A percentile compares a stretch with the other conserved stretches of the same genome.
Conservation (phyloP, 2,888 invertebrate genomes). For the Rotaria magnacalcarata region DNA sequence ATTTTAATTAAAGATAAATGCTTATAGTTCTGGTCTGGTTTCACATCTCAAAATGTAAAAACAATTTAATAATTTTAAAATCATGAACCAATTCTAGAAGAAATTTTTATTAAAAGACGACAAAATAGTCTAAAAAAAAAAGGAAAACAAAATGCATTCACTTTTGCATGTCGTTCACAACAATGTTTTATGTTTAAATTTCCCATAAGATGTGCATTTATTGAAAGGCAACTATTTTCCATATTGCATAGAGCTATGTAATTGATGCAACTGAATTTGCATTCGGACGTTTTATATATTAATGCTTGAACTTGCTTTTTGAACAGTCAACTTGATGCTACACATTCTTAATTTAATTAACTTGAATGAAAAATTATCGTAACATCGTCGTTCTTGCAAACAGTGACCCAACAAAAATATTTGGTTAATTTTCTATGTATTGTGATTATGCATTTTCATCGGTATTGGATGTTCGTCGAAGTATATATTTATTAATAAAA, state of each 20-base stretch:
- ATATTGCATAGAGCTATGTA: slow-evolving; percentile 58
- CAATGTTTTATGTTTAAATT: slow-evolving; percentile 59
- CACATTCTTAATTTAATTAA: slow-evolving; percentile 52
- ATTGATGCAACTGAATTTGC: slow-evolving; percentile 58
- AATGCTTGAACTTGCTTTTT: slow-evolving; percentile 58
- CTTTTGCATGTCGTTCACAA: slow-evolving; percentile 51
- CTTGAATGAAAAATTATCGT: slow-evolving; percentile 50
- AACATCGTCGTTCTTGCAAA: slow-evolving; percentile 59
- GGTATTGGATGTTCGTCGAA: not conserved
- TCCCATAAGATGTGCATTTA: slow-evolving; percentile 57
- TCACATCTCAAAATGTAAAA: slow-evolving; percentile 50
- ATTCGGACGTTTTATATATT: slow-evolving; percentile 59
- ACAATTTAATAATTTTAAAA: slow-evolving; percentile 59
- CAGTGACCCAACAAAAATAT: slow-evolving; percentile 51
- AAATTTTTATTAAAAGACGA: not conserved
- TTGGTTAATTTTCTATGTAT: not conserved
- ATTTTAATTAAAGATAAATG: slow-evolving; percentile 48
- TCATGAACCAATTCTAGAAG: slow-evolving; percentile 48
- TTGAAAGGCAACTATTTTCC: slow-evolving; percentile 58
- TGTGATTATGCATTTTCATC: not conserved
- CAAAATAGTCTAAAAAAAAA: not conserved
- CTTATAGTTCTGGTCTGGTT: slow-evolving; percentile 57
- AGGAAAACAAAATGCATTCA: not conserved
- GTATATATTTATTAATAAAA: slow-evolving; percentile 1
- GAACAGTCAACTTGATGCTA: slow-evolving; percentile 57